These are phyloP conservation scores for Pemphredon lugubris DNA, from an alignment of 2,888 invertebrate genomes.

Conservation along the genomic window DNA sequence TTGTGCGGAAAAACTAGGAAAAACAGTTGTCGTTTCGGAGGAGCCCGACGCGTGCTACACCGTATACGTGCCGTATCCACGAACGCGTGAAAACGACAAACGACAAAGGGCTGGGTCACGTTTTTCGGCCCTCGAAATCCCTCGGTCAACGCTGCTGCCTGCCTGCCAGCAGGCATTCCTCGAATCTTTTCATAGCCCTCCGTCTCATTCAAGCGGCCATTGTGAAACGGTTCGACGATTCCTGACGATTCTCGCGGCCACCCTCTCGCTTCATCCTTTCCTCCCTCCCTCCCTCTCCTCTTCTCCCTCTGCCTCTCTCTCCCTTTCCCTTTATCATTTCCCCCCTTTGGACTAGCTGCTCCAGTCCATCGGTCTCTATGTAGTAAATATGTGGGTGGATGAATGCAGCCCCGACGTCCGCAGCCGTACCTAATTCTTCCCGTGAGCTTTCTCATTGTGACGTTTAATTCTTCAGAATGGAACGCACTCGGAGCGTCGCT, in stretches of 20 bases:
- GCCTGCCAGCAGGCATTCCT: no score
- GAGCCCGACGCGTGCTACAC: no score
- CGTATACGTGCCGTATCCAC: no score
- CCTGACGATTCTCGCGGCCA: conserved; percentile 12
- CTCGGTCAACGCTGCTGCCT: conserved; percentile 23
- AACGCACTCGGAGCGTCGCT: conserved; percentile 24
- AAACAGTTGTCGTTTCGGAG: no score
- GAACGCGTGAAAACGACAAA: conserved; percentile 35
- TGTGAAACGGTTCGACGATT: conserved; percentile 45
- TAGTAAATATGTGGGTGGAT: conserved; percentile 44
- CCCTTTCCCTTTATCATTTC: conserved; percentile 37
- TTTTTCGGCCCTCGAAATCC: conserved; percentile 44
- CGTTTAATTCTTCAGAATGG: conserved; percentile 38
- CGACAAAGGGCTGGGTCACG: conserved; percentile 32
- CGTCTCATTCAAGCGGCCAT: conserved; percentile 39
- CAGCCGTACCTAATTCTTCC: conserved; percentile 42
- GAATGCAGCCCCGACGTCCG: conserved; percentile 36
- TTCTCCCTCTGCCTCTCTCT: conserved; percentile 28
- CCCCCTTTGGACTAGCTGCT: conserved; percentile 16
- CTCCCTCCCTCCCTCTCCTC: not conserved
- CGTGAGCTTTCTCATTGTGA: conserved; percentile 32
- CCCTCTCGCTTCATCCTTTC: conserved; percentile 3
- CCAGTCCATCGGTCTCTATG: conserved; percentile 29
- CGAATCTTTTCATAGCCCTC: conserved; percentile 44
- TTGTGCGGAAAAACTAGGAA: no score